Evolutionary conservation across 1,140 invertebrate species (phyloP), one percentile per base, ranked within the genome.

Genomic region (Drosophila carrolli): DNA sequence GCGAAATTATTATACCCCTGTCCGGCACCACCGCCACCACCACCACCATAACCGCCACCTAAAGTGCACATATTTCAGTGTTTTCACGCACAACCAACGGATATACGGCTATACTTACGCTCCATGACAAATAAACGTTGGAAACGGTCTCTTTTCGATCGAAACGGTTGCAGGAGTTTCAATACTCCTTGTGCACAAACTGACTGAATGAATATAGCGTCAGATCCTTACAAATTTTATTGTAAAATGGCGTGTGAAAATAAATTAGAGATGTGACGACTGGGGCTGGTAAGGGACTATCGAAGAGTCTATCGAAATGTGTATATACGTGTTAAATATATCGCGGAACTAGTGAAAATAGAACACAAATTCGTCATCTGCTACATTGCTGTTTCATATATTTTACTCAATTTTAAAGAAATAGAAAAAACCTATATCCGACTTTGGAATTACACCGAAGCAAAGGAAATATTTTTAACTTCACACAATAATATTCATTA

Each of bases 1-100:
- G 84, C 89, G 72, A 92, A 92, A 75, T 91, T 90, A 62, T 92
- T 86, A 44, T 93, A 90, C 32, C 91, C 86, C 50, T 91, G 86
- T 46, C 89, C 80, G 60, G 80, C 91, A 61, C 84, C 86, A 48
- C 89, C 89, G 53, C 78, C 84, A 75, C 91, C 91, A 61, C 84
- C 86, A 48, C 89, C 89, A 55, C 78, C 84, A 75, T 92, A 88
- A 76, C 90, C 81, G 35, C 84, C 80, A 68, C 83, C 83, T 89
- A 67, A 11, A 48, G 56, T 37, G 41, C 65, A 71, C 50, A 62
- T 40, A 70, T 77, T 75, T 58, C 32, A 51, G 29, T 50, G 40
- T 75, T 73, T 51, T 46, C 47, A 7, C 29, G 29, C 6, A 32
- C 29, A 8, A 32, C 29, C 7, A 32, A 32, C 29, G 29, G 29